Conservation (phyloP, 2,888 invertebrate species). For the Eudasyphora cyanicolor region DNA sequence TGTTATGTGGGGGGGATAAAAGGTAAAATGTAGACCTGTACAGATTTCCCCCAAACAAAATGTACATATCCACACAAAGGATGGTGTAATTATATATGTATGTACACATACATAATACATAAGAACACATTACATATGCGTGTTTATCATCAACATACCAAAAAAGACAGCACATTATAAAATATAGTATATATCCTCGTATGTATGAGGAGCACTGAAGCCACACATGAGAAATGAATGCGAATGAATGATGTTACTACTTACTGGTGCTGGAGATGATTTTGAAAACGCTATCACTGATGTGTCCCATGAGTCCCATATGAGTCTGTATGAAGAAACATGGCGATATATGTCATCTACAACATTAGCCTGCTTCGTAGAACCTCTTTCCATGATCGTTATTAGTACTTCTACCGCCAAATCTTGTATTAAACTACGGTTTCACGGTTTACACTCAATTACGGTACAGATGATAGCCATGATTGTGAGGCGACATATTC, state of each 20-base stretch:
- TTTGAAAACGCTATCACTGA: neutral
- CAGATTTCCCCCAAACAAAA: neutral
- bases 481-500: neutral
- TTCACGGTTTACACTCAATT: neutral
- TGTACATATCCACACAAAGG: neutral
- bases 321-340: no score
- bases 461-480: neutral
- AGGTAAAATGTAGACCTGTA: neutral
- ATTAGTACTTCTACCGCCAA: neutral
- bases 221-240: constrained; percentile 13
- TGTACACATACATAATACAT: neutral
- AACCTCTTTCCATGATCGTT: neutral
- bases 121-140: neutral
- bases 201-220: neutral
- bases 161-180: neutral
- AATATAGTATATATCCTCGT: neutral
- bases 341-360: constrained; percentile 16
- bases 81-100: neutral
- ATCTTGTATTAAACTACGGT: neutral
- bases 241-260: neutral
- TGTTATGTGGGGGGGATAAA: neutral
- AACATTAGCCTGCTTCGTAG: no score
- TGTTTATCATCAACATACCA: neutral
- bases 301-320: neutral
- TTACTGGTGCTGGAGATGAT: neutral